Conservation (phyloP, 2,888 invertebrate species). For the Gymnosoma rotundatum region DNA sequence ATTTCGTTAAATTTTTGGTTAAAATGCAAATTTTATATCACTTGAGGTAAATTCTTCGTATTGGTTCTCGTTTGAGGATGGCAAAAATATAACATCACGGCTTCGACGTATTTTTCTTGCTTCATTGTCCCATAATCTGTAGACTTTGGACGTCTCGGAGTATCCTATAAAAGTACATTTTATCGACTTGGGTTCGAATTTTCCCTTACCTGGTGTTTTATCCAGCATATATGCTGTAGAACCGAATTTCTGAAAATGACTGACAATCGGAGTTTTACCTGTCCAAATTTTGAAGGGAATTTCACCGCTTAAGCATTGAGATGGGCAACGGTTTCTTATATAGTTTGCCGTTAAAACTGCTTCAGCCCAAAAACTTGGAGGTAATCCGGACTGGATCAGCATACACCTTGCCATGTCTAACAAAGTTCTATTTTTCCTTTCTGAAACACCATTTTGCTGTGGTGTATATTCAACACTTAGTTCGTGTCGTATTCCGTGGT, state of each 20-base stretch:
- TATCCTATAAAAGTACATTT: conserved; percentile 42
- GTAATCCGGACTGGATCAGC: conserved; percentile 73
- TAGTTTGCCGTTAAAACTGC: conserved; percentile 74
- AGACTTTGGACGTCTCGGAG: conserved; percentile 19
- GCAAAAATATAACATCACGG: conserved; percentile 38
- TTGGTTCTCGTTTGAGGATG: background rate
- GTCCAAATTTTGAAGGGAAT: conserved; percentile 60
- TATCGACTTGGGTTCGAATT: conserved; percentile 53
- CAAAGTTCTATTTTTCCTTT: conserved; percentile 70
- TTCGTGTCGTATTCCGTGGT: conserved; percentile 71
- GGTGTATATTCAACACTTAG: conserved; percentile 70
- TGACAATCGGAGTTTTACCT: conserved; percentile 55
- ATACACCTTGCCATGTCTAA: conserved; percentile 73
- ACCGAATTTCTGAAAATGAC: conserved; percentile 61
- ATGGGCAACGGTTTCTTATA: conserved; percentile 72
- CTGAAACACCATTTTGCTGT: conserved; percentile 73
- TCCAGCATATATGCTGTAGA: conserved; percentile 40
- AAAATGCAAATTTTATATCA: no score
- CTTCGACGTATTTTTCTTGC: conserved; percentile 28
- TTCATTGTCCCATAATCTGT: conserved; percentile 43
- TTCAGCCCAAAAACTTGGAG: conserved; percentile 74
- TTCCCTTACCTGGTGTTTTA: conserved; percentile 55
- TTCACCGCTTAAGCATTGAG: conserved; percentile 37
- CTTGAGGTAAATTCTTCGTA: background rate
- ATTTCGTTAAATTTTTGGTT: no score